phyloP scores from a whole-genome alignment of 2,888 invertebrate species.

The Eupithecia abbreviata region DNA sequence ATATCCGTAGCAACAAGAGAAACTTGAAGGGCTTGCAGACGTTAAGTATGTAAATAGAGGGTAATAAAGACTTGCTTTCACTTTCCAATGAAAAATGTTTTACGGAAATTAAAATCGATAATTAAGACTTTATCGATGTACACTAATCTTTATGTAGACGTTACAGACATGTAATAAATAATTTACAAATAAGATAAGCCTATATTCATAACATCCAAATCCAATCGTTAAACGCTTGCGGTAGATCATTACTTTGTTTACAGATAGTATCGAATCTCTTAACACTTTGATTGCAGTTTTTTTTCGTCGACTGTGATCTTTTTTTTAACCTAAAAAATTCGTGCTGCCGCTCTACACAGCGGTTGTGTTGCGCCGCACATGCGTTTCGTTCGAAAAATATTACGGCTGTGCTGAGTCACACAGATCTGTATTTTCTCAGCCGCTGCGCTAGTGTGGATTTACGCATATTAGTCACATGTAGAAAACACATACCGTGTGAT shows the following conservation, averaged over 20 bases:
- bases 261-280: not conserved
- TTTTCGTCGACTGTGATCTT: no score
- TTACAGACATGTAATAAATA: not conserved
- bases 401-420: no score
- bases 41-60: constrained; percentile 34
- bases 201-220: not conserved
- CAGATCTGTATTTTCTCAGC: no score
- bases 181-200: not conserved
- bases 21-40: constrained; percentile 40
- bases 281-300: no score
- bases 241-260: not conserved
- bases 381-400: no score
- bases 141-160: not conserved
- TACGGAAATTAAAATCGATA: constrained; percentile 22
- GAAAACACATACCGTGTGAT: no score
- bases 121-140: not conserved
- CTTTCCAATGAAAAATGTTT: constrained; percentile 37
- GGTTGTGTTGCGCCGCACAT: no score
- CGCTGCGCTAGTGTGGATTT: no score
- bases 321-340: no score
- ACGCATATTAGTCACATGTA: no score
- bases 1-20: constrained; percentile 33
- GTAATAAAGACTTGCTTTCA: constrained; percentile 41
- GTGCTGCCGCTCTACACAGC: no score
- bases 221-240: not conserved